Conservation (phyloP, 2,888 invertebrate genomes). For the Serripes groenlandicus region DNA sequence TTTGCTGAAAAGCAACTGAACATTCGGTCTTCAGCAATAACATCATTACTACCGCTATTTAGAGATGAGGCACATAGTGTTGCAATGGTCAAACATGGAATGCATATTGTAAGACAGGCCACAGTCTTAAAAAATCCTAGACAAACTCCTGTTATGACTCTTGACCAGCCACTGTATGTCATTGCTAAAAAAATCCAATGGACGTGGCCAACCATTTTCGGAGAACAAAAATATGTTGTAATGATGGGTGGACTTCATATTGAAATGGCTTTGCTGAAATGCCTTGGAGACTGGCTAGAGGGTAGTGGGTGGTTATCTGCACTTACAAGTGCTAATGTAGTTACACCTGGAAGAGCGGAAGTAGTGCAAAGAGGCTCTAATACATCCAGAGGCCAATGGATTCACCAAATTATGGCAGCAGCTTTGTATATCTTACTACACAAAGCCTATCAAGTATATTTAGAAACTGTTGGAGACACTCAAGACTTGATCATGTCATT, state of each 20-base stretch:
- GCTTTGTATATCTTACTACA: constrained; percentile 51
- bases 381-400: not conserved
- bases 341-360: constrained; percentile 55
- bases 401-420: constrained; percentile 4
- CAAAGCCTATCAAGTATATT: constrained; percentile 54
- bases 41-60: not conserved
- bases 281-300: constrained; percentile 6
- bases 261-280: not conserved
- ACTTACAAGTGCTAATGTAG: constrained; percentile 59
- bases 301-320: constrained; percentile 48
- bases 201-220: constrained; percentile 30
- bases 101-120: not conserved
- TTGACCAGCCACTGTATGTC: constrained; percentile 77
- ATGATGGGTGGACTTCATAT: constrained; percentile 2
- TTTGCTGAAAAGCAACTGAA: no score
- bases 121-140: not conserved
- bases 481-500: not conserved
- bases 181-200: constrained; percentile 76
- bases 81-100: not conserved
- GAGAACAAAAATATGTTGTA: not conserved
- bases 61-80: constrained; percentile 10
- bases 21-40: not conserved
- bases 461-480: not conserved
- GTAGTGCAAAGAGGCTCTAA: constrained; percentile 58
- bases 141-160: not conserved